Conservation (phyloP, 2,113 vertebrate genomes). For the Hystrix brachyura region DNA sequence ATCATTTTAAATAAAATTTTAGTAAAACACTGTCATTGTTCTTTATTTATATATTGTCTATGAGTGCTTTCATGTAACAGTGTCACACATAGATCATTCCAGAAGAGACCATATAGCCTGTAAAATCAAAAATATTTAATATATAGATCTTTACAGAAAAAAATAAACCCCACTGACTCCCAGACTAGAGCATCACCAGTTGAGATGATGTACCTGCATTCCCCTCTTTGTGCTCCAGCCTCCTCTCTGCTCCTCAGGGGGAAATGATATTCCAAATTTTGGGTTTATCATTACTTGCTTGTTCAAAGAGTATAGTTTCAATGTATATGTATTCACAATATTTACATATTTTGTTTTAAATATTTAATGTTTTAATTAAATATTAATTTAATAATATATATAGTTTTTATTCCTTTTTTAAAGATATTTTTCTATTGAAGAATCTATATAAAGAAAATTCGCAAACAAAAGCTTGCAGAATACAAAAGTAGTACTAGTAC, state of each 20-base stretch:
- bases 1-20: not conserved
- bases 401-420: not conserved
- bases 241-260: not conserved
- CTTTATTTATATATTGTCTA: not conserved
- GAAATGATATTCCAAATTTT: not conserved
- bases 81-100: not conserved
- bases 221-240: not conserved
- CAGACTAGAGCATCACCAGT: not conserved
- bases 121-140: not conserved
- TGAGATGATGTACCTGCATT: not conserved
- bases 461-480: not conserved
- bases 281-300: not conserved
- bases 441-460: not conserved
- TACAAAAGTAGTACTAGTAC: not conserved
- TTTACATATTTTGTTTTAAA: not conserved
- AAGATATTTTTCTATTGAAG: not conserved
- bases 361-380: not conserved
- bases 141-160: not conserved
- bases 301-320: not conserved
- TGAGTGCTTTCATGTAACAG: not conserved
- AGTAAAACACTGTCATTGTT: not conserved
- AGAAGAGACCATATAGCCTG: not conserved
- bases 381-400: not conserved
- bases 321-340: not conserved
- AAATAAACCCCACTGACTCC: not conserved